Evolutionary conservation across 2,113 vertebrate species (phyloP).

Genomic region (Anolis sagrei): DNA sequence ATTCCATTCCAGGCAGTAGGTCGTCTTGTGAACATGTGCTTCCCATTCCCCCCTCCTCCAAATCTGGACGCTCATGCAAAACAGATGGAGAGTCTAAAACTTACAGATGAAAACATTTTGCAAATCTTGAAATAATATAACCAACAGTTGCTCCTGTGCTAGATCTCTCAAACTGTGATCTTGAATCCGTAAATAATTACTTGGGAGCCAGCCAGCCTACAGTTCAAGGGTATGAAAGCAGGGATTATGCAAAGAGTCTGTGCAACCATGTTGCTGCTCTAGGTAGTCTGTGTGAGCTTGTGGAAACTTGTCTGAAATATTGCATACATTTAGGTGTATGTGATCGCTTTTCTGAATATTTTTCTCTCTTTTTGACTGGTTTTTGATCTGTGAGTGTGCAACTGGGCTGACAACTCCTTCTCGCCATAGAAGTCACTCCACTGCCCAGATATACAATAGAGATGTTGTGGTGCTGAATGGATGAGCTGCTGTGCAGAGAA

Average conservation of each 20-base stretch:
- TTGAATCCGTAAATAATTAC: neutral
- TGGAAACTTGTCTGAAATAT: neutral
- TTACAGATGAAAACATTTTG: neutral
- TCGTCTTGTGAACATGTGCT: neutral
- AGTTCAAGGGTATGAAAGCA: neutral
- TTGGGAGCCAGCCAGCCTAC: neutral
- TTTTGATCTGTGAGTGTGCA: neutral
- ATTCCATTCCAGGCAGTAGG: slow-evolving; percentile 1
- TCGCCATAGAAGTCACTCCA: too few species aligned
- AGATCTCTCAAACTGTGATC: neutral
- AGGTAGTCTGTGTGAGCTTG: neutral
- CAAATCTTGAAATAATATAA: slow-evolving; percentile 19
- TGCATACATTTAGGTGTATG: neutral
- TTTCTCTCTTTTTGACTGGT: neutral
- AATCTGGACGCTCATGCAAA: neutral
- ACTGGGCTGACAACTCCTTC: too few species aligned
- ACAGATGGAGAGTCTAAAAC: neutral
- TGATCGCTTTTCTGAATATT: neutral
- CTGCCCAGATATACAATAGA: too few species aligned
- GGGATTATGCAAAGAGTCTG: neutral
- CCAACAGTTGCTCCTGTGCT: neutral
- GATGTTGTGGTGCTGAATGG: too few species aligned
- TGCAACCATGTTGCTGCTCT: neutral
- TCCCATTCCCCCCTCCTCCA: neutral
- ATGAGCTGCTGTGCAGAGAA: too few species aligned